These are phyloP conservation scores for Ciconia maguari DNA, from an alignment of 2,113 vertebrate species.

Conservation along the genomic window DNA sequence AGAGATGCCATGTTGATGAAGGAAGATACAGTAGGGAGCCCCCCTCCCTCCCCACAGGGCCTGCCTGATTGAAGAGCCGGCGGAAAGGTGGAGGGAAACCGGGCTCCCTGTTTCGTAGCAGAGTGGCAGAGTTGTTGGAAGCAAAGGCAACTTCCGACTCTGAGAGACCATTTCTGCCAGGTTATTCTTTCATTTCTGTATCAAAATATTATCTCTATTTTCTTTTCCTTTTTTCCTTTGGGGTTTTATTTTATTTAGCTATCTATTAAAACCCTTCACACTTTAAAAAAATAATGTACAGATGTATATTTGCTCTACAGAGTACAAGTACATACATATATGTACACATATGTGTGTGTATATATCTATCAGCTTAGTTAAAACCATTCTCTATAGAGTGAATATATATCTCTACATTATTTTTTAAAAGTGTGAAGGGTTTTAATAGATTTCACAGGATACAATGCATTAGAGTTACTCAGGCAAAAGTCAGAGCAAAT, in stretches of 20 bases:
- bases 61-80: slow-evolving; percentile 75
- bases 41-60: slow-evolving; percentile 51
- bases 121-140: slow-evolving; percentile 70
- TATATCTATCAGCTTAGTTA: slow-evolving; percentile 44
- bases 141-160: slow-evolving; percentile 68
- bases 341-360: neutral
- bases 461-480: slow-evolving; percentile 18
- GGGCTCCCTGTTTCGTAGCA: slow-evolving; percentile 65
- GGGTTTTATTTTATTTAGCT: neutral
- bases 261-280: neutral
- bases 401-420: neutral
- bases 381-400: slow-evolving; percentile 16
- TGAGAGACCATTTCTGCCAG: slow-evolving; percentile 49
- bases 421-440: slow-evolving; percentile 34
- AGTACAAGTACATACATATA: neutral
- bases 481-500: slow-evolving; percentile 47
- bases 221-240: neutral
- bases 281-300: neutral
- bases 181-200: slow-evolving; percentile 66
- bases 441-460: slow-evolving; percentile 51
- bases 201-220: slow-evolving; percentile 31
- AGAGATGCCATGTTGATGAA: slow-evolving; percentile 81
- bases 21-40: slow-evolving; percentile 75
- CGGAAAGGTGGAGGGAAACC: slow-evolving; percentile 70
- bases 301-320: neutral